phyloP scores from a whole-genome alignment of 1,140 invertebrate species.

The Cylas formicarius region DNA sequence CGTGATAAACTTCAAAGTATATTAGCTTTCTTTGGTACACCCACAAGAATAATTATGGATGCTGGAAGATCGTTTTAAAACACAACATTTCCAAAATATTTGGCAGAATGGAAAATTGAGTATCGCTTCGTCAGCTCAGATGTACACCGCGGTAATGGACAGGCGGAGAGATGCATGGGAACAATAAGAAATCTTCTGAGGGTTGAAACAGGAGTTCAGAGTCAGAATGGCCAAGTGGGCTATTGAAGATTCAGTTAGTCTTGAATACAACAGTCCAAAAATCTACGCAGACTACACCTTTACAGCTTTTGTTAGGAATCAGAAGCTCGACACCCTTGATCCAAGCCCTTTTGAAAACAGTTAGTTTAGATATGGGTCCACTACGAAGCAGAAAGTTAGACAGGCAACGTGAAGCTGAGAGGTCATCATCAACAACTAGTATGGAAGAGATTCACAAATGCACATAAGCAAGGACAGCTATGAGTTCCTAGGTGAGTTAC shows the following conservation, averaged over 20 bases:
- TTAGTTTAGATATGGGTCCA: neutral
- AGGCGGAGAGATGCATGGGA: conserved; percentile 33
- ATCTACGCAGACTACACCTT: conserved; percentile 9
- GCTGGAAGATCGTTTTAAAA: neutral
- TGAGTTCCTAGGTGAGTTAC: conserved; percentile 6
- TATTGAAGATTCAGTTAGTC: conserved; percentile 18
- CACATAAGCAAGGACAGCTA: conserved; percentile 6
- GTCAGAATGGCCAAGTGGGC: conserved; percentile 11
- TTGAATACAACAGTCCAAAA: conserved; percentile 18
- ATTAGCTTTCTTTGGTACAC: conserved; percentile 13
- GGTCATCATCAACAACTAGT: neutral
- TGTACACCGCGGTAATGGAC: conserved; percentile 31
- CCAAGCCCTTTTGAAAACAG: conserved; percentile 1
- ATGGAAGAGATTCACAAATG: conserved; percentile 6
- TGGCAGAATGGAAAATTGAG: conserved; percentile 6
- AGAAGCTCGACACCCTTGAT: conserved; percentile 4
- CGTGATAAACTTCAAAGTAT: neutral
- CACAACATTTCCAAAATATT: conserved; percentile 1
- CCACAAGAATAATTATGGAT: conserved; percentile 26
- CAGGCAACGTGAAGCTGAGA: neutral
- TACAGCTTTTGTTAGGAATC: conserved; percentile 10
- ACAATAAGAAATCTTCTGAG: conserved; percentile 26
- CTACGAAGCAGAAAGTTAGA: conserved; percentile 1
- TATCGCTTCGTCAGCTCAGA: conserved; percentile 17
- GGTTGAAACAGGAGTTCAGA: conserved; percentile 13